Conservation (phyloP, 2,113 vertebrate species). For the Salvelinus namaycush region DNA sequence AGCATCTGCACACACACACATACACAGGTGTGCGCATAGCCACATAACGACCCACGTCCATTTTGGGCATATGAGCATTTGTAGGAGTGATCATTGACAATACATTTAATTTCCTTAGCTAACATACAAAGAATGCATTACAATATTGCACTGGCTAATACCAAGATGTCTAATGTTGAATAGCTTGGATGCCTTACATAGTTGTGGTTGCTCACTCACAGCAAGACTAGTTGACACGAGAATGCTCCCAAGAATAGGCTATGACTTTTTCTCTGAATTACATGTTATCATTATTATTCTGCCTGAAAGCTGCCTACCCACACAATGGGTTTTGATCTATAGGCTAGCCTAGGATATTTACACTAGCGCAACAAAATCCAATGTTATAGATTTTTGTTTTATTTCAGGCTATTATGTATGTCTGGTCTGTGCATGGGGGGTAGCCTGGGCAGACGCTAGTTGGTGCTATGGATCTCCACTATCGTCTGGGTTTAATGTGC, state of each 20-base stretch:
- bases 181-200: slow-evolving; percentile 41
- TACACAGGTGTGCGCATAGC: background rate
- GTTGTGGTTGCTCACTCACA: slow-evolving; percentile 30
- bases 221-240: slow-evolving; percentile 15
- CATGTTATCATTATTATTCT: background rate
- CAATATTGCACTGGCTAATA: slow-evolving; percentile 4
- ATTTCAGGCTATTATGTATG: too few species aligned
- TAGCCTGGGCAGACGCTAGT: too few species aligned
- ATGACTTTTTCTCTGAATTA: background rate
- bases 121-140: slow-evolving; percentile 6
- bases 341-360: too few species aligned
- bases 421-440: too few species aligned
- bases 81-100: background rate
- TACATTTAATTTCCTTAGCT: background rate
- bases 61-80: too few species aligned
- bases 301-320: background rate
- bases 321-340: too few species aligned
- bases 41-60: background rate
- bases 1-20: background rate
- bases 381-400: too few species aligned
- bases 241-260: background rate
- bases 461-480: too few species aligned
- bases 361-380: too few species aligned
- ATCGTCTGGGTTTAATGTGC: too few species aligned
- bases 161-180: slow-evolving; percentile 20